Evolutionary conservation across 1,140 invertebrate species (phyloP), one percentile per base, ranked within the genome.

Genomic region (Scaptodrosophila lebanonensis): DNA sequence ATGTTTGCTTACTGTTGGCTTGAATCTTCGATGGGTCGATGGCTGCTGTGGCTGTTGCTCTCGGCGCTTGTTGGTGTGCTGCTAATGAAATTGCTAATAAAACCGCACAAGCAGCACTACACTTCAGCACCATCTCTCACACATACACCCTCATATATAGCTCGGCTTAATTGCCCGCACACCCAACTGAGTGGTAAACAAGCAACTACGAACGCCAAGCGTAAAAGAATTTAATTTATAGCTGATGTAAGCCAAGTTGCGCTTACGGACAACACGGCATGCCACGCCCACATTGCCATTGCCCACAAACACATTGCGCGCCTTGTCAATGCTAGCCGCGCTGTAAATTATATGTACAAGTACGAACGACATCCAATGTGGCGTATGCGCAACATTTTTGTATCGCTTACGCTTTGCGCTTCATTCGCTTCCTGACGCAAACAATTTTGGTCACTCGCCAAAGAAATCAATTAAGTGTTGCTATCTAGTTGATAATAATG

Each of bases 161-260:
- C 42, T 38, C 39, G 38, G 33, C 73, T 73, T 79, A 79, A 79
- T 77, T 77, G 68, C 63, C 44, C 42, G 40, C 40, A 35, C 48
- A 22, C 52, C 48, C 66, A 52, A n/a, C n/a, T n/a, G n/a, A n/a
- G n/a, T n/a, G n/a, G n/a, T n/a, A 25, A 8, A 25, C 8, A 25
- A 3, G 22, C 8, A 25, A 8, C 3, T 25, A 25, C 22, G 22
- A 25, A 25, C 3, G 22, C 22, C 22, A 25, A 25, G 22, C 22
- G 8, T 58, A 68, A 66, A 62, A 52, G 68, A 79, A 82, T 79
- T 82, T 73, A 79, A 79, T 79, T 82, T 79, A 79, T 82, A 73
- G 56, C 57, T 33, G 36, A 30, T 56, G 57, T 57, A 66, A 59
- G 67, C 63, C 58, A 56, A 22, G 53, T 51, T 39, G 36, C 53